Conservation (phyloP, 2,113 vertebrate genomes). For the Saimiri boliviensis region DNA sequence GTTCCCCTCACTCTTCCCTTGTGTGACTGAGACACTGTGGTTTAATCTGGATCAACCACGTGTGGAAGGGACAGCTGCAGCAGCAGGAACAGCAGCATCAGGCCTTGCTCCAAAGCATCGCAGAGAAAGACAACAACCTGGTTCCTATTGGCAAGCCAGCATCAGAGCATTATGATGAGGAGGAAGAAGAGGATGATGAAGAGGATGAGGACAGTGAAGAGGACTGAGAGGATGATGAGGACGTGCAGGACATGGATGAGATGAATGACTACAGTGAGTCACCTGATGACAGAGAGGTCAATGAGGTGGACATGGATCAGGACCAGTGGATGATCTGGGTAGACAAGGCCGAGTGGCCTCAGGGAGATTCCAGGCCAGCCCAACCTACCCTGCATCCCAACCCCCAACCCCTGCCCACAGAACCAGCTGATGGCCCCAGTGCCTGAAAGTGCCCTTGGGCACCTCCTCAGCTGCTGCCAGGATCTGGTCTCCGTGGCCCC, state of each 20-base stretch:
- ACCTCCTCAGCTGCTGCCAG: slow-evolving; percentile 57
- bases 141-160: slow-evolving; percentile 96
- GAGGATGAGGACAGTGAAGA: slow-evolving; percentile 98
- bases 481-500: slow-evolving; percentile 29
- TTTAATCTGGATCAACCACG: slow-evolving; percentile 96
- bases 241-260: slow-evolving; percentile 99
- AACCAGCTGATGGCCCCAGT: slow-evolving; percentile 47
- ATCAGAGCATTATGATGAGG: slow-evolving; percentile 94
- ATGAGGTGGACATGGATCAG: slow-evolving; percentile 99
- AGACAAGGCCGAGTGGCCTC: neutral
- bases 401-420: neutral
- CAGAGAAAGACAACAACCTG: slow-evolving; percentile 96
- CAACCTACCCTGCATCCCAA: neutral
- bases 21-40: slow-evolving; percentile 95
- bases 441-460: slow-evolving; percentile 4
- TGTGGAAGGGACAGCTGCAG: slow-evolving; percentile 93
- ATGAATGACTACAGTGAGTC: slow-evolving; percentile 99
- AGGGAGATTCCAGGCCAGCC: slow-evolving; percentile 33
- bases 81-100: slow-evolving; percentile 97
- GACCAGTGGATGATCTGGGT: slow-evolving; percentile 98
- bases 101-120: slow-evolving; percentile 97
- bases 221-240: slow-evolving; percentile 97
- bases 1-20: slow-evolving; percentile 93
- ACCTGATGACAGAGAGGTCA: slow-evolving; percentile 96
- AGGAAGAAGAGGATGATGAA: slow-evolving; percentile 97